phyloP scores from a whole-genome alignment of 23 tunicate genomes.

The Oikopleura dioica region DNA sequence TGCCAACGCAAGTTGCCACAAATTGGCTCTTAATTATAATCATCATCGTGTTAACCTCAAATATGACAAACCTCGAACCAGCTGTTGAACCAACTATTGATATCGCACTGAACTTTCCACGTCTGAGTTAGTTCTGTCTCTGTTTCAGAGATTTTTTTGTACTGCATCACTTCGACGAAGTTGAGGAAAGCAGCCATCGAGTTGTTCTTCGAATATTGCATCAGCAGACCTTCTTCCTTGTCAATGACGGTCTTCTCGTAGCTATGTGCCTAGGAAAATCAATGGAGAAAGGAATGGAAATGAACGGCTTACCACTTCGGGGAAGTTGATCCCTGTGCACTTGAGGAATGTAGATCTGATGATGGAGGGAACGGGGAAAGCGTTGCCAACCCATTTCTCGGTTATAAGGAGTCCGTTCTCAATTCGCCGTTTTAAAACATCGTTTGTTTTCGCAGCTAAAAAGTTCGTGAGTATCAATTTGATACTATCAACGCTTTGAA shows the following conservation, averaged over 20 bases:
- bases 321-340: not conserved
- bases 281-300: not conserved
- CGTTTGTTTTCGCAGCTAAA: not conserved
- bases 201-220: not conserved
- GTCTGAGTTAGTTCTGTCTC: not conserved
- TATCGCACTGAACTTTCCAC: not conserved
- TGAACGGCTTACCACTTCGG: not conserved
- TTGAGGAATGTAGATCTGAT: not conserved
- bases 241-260: not conserved
- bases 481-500: not conserved
- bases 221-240: not conserved
- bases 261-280: not conserved
- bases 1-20: not conserved
- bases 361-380: not conserved
- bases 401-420: not conserved
- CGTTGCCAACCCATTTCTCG: not conserved
- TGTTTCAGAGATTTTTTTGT: not conserved
- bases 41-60: not conserved
- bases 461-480: not conserved
- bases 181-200: not conserved
- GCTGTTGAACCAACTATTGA: not conserved
- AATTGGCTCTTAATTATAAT: not conserved
- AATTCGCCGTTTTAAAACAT: not conserved
- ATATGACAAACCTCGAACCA: not conserved
- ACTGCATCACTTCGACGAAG: not conserved